Evolutionary conservation across 2,797 vertebrate genomes (phyloP).

Genomic region (Enteromius thamalakanensis): DNA sequence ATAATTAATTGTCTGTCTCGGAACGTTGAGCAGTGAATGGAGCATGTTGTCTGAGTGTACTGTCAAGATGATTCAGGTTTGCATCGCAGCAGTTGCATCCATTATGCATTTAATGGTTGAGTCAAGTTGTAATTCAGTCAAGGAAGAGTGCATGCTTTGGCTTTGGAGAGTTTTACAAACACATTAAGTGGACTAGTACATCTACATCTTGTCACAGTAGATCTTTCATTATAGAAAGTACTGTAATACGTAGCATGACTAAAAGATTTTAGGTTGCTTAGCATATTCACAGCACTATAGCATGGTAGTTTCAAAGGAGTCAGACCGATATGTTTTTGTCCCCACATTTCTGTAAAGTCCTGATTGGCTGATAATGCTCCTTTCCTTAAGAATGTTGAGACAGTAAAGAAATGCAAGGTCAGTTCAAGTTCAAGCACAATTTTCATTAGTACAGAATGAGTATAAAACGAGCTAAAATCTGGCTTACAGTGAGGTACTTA

Average conservation of each 20-base stretch:
- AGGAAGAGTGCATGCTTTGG: slow-evolving; percentile 28
- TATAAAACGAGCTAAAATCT: slow-evolving; percentile 5
- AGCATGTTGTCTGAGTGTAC: slow-evolving; percentile 13
- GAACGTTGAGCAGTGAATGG: slow-evolving; percentile 10
- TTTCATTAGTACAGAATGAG: background rate
- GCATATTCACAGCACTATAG: slow-evolving; percentile 27
- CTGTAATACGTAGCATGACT: background rate
- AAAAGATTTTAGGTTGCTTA: background rate
- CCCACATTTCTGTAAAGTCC: background rate
- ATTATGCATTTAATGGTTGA: slow-evolving; percentile 31
- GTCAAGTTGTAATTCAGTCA: slow-evolving; percentile 1
- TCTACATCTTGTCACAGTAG: background rate
- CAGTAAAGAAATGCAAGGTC: background rate
- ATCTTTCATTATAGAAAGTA: background rate
- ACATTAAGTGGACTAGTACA: slow-evolving; percentile 8
- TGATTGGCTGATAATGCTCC: background rate
- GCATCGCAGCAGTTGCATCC: slow-evolving; percentile 23
- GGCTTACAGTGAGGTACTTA: background rate
- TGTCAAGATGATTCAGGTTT: background rate
- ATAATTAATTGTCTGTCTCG: background rate
- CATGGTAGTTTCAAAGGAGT: background rate
- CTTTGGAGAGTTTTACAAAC: slow-evolving; percentile 28
- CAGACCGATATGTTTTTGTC: background rate
- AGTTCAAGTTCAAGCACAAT: background rate
- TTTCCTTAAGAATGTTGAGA: background rate